Percentiles rank a stretch among this genome's conserved stretches.
Conservation (phyloP, 2,797 vertebrate species). For the Dipus sagitta region DNA sequence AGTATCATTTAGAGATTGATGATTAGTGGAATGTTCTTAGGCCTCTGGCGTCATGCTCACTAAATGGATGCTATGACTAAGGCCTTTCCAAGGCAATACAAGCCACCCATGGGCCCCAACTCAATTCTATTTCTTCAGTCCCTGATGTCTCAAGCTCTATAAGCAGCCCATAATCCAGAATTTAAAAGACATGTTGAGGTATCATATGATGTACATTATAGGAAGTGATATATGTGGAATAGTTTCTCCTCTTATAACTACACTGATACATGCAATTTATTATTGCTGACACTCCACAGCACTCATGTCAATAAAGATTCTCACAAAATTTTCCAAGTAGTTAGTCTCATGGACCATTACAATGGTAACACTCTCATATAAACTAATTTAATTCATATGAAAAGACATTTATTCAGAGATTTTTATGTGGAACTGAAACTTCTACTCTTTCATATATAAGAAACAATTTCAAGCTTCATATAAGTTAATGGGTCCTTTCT, state of each 20-base stretch:
- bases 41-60: not conserved
- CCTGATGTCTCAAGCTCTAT: not conserved
- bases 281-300: slow-evolving; percentile 17
- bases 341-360: not conserved
- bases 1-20: not conserved
- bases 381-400: slow-evolving; percentile 26
- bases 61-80: too few relatives aligned
- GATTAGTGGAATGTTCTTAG: not conserved
- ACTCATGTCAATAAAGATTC: not conserved
- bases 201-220: not conserved
- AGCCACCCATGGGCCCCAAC: not conserved
- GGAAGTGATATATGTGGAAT: too few relatives aligned
- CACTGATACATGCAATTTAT: not conserved
- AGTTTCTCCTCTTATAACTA: too few relatives aligned
- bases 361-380: slow-evolving; percentile 10
- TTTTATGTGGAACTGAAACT: not conserved
- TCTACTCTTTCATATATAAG: too few relatives aligned
- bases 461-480: not conserved
- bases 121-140: not conserved
- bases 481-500: not conserved
- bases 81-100: too few relatives aligned
- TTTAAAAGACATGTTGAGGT: not conserved
- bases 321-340: slow-evolving; percentile 27
- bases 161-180: not conserved
- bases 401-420: not conserved